Percentiles rank a stretch among this genome's conserved stretches.
These are phyloP conservation scores for Drosophila ficusphila DNA, from an alignment of 1,140 invertebrate species.

Conservation along the genomic window DNA sequence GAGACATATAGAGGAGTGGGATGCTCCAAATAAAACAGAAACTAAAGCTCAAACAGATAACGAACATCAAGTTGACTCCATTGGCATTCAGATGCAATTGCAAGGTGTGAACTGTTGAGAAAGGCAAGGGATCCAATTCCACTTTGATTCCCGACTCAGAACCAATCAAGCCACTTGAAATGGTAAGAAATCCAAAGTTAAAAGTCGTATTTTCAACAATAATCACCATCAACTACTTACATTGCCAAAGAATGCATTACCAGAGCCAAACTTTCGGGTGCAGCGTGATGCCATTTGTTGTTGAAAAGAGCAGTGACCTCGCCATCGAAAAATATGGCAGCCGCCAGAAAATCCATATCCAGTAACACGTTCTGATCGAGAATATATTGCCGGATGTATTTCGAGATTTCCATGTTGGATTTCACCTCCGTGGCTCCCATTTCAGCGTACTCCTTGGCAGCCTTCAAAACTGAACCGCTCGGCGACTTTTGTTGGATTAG, in stretches of 20 bases:
- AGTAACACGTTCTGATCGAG: neutral
- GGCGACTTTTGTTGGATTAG: neutral
- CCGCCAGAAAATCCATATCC: constrained; percentile 17
- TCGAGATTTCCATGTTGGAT: neutral
- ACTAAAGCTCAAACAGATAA: constrained; percentile 1
- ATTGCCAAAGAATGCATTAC: constrained; percentile 49
- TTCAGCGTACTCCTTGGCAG: constrained; percentile 4
- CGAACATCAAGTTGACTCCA: neutral
- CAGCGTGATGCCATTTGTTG: constrained; percentile 5
- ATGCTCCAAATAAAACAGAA: constrained; percentile 55
- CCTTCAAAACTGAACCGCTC: neutral
- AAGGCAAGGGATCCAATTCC: constrained; percentile 30
- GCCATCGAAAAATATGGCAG: constrained; percentile 14
- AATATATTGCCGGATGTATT: neutral
- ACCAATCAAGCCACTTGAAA: constrained; percentile 31
- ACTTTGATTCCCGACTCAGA: constrained; percentile 21
- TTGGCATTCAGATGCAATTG: neutral
- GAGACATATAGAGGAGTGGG: constrained; percentile 28
- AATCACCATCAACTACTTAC: no score
- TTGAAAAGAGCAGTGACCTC: constrained; percentile 36
- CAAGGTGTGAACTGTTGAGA: constrained; percentile 17
- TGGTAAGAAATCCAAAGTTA: neutral
- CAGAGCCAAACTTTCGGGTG: constrained; percentile 35
- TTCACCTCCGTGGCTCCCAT: constrained; percentile 3
- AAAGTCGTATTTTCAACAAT: no score